Evolutionary conservation across 2,113 vertebrate species (phyloP).

Genomic region (Lates calcarifer): DNA sequence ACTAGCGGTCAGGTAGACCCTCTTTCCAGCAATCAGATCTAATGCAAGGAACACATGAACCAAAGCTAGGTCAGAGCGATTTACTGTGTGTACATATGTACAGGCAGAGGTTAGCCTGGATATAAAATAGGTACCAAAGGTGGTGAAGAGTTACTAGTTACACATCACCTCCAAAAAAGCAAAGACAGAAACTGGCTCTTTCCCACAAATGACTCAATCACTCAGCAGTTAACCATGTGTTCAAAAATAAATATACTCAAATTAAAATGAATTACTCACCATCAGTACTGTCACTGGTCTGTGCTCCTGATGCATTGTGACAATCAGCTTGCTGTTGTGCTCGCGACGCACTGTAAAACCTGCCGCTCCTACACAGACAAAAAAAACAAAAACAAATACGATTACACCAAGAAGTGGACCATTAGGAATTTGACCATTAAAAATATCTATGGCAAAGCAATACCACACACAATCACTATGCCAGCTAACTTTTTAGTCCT

Average conservation of each 20-base stretch:
- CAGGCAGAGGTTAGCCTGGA: not conserved
- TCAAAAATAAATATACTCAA: no score
- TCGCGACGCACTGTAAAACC: constrained; percentile 89
- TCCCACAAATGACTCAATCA: no score
- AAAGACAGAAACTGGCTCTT: not conserved
- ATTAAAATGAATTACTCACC: constrained; percentile 51
- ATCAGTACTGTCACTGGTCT: constrained; percentile 18
- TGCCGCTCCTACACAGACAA: constrained; percentile 81
- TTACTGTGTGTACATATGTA: not conserved
- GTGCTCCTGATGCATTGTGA: constrained; percentile 80
- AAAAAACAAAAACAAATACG: no score
- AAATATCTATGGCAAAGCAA: no score
- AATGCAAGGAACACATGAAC: constrained; percentile 65
- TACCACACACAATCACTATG: no score
- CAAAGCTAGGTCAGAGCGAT: not conserved
- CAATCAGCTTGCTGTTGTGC: constrained; percentile 94
- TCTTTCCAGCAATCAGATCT: constrained; percentile 84
- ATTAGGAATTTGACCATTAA: no score
- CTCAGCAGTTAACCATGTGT: no score
- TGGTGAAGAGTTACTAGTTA: not conserved
- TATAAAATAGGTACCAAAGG: no score
- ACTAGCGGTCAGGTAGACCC: constrained; percentile 91
- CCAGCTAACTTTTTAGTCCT: no score
- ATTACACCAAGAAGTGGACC: no score
- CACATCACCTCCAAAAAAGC: not conserved